Base-by-base conservation (phyloP, 2,888 invertebrate species). In the Callosobruchus maculatus region DNA sequence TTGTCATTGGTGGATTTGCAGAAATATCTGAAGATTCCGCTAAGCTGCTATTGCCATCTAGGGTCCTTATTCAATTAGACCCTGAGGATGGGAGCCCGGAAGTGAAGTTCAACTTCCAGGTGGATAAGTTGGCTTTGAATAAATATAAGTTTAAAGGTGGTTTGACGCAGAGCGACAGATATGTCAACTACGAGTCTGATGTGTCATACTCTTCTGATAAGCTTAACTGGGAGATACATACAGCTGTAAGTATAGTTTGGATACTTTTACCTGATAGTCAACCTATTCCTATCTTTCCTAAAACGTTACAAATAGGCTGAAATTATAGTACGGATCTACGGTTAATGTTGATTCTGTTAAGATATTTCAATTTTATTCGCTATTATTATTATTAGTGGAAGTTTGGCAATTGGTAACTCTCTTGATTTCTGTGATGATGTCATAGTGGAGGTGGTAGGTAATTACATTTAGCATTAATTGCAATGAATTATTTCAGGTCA, bases 1-100 rank as follows among this genome's bases (percentile, higher is more conserved):
- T 87, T 79, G 84, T 82, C 68, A 82, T 90, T 18, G 85, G 83
- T 30, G 90, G 90, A 21, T 82, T 82, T 20, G 84, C 88, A 18
- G 84, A 84, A 73, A 84, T 89, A 82, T 78, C 82, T 71, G 83
- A 86, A 3, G 83, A 82, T 71, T 82, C 88, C 78, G 49, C 18
- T 1, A 49, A 49, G 49, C 49, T 49, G 1, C 18, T 49, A 18
- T 18, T 49, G 13, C 88, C 89, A 7, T 80, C 86, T 18, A 86
- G 86, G 78, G 84, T 86, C 71, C 84, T 86, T 22, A 76, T 68
- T 9, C 21, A 21, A 21, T 18, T 68, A 0, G 20, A 21, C 9
- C 68, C 68, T 5, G 22, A 2, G 0, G 68, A 68, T 68, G 68
- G 13, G 21, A 68, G 68, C 13, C 68, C 68, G 1, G 4, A 4